Evolutionary conservation across 1,140 invertebrate genomes (phyloP), one percentile per base, ranked within the genome.

Genomic region (Octopus sinensis): DNA sequence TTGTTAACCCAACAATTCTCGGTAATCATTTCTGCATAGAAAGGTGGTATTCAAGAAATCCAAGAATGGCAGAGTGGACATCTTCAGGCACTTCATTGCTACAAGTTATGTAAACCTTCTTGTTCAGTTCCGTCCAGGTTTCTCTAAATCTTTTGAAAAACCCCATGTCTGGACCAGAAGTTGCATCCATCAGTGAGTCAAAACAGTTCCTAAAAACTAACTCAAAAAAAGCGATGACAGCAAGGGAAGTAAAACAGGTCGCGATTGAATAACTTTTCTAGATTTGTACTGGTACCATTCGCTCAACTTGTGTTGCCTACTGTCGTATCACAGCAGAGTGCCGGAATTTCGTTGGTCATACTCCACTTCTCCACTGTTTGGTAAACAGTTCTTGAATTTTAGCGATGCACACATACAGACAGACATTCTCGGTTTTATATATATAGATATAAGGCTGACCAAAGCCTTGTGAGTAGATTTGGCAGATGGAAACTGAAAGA

Each of bases 131-230:
- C 17, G 56, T 62, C 56, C 56, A 62, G 56, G 56, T 62, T 62
- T 62, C 56, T 62, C 56, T 62, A 62, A 62, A 62, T 62, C 56
- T 62, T 62, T 62, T 62, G 56, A 62, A 62, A 62, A 62, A 62
- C 56, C 7, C 56, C 56, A 62, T 62, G 17, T 62, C 56, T 62
- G 17, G 56, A 62, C 56, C 56, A 62, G 7, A 9, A 62, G 56
- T 62, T 62, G 7, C 17, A 7, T 62, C 56, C 56, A 62, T 62
- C 56, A 17, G 56, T 17, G 17, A 62, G 7, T 62, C 17, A 17
- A 62, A 62, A 62, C 7, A 62, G 56, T 62, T 62, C 56, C 56
- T 62, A 7, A 62, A 62, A 62, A 9, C 56, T 62, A 62, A 62
- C 56, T 62, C 23, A 23, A 62, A 62, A 62, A 62, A 62, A 9